These are phyloP conservation scores for Chrysodeixis includens DNA, from an alignment of 2,888 invertebrate genomes.

Conservation along the genomic window DNA sequence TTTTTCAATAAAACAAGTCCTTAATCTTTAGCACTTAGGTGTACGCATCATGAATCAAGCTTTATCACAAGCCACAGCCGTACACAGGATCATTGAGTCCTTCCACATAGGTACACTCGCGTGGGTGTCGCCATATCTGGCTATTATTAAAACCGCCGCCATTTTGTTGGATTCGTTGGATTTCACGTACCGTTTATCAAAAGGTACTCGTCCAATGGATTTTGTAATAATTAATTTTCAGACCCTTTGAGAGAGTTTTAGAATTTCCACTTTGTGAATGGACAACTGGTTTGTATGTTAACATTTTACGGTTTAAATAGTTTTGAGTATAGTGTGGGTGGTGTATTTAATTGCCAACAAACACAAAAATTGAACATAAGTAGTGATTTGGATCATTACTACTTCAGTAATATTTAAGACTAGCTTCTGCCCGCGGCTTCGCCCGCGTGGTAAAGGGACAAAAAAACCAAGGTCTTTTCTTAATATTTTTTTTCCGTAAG, in stretches of 20 bases:
- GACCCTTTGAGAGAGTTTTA: constrained; percentile 39
- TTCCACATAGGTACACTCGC: constrained; percentile 59
- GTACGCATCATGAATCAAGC: constrained; percentile 18
- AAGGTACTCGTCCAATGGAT: constrained; percentile 40
- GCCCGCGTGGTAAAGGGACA: too few species aligned
- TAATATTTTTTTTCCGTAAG: too few species aligned
- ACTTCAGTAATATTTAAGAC: too few species aligned
- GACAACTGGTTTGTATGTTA: constrained; percentile 35
- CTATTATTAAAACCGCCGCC: constrained; percentile 69
- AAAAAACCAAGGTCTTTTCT: too few species aligned
- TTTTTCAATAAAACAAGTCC: constrained; percentile 7
- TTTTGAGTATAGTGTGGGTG: constrained; percentile 5
- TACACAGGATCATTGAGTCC: constrained; percentile 60
- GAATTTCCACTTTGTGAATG: constrained; percentile 29
- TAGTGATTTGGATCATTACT: too few species aligned
- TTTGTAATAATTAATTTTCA: constrained; percentile 54
- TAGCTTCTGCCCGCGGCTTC: too few species aligned
- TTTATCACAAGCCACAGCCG: constrained; percentile 45
- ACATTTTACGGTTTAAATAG: constrained; percentile 35
- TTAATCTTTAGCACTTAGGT: constrained; percentile 14
- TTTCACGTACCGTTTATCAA: constrained; percentile 58
- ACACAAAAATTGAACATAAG: too few species aligned
- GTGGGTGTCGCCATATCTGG: constrained; percentile 58
- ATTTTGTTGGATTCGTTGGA: constrained; percentile 69
- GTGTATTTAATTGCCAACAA: too few species aligned